A percentile compares a stretch with the other conserved stretches of the same genome.
phyloP scores from a whole-genome alignment of 2,888 invertebrate species.

The Mythimna ferrago region DNA sequence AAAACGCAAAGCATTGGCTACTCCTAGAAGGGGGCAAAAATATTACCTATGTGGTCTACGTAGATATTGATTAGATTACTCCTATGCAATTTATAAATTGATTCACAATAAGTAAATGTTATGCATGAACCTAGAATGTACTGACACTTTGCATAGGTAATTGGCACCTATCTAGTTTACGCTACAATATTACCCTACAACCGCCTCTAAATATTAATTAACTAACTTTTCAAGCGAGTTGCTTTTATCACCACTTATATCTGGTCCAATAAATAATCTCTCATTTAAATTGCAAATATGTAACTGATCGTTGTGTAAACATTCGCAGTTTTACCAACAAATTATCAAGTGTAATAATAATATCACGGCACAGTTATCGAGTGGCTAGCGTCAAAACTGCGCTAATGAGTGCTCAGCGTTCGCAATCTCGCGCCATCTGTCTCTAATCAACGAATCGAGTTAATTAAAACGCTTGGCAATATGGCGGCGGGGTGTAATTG shows the following conservation, averaged over 20 bases:
- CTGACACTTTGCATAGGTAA: conserved; percentile 22
- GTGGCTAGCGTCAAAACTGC: conserved; percentile 74
- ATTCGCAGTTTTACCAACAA: conserved; percentile 49
- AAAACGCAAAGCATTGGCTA: background rate
- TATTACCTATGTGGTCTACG: background rate
- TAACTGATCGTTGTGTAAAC: conserved; percentile 42
- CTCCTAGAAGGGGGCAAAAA: background rate
- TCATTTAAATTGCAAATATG: conserved; percentile 45
- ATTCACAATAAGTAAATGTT: background rate
- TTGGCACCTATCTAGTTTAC: conserved; percentile 29
- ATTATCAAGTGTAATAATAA: conserved; percentile 61
- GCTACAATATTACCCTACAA: conserved; percentile 16
- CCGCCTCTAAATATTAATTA: conserved; percentile 40
- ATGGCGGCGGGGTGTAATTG: conserved; percentile 89
- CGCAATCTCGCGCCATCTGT: conserved; percentile 89
- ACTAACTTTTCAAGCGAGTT: conserved; percentile 18
- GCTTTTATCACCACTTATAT: conserved; percentile 37
- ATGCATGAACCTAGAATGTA: background rate
- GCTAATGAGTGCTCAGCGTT: conserved; percentile 84
- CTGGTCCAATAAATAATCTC: conserved; percentile 34
- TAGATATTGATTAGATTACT: background rate
- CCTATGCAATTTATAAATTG: conserved; percentile 5
- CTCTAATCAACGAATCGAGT: conserved; percentile 90
- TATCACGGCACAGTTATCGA: conserved; percentile 61
- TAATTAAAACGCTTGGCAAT: conserved; percentile 90